Conservation (phyloP, 2,113 vertebrate genomes). For the Globicephala melas region DNA sequence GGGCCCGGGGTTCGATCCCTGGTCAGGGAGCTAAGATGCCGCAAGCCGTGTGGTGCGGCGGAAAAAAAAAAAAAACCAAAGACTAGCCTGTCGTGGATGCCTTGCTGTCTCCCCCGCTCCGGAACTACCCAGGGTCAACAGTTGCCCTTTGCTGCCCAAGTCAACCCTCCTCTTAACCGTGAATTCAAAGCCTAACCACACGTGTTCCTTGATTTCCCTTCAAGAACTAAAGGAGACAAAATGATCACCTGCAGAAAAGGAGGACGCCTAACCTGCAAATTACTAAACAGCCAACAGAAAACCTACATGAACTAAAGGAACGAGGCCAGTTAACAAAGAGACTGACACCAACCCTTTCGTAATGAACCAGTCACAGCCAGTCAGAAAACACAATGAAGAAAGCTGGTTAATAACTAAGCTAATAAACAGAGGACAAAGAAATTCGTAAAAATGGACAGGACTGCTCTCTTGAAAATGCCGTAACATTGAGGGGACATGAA, state of each 20-base stretch:
- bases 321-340: background rate
- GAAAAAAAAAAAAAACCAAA: rapidly evolving
- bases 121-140: background rate
- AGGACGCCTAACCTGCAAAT: background rate
- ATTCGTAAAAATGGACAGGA: background rate
- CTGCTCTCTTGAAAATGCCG: background rate
- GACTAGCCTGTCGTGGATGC: background rate
- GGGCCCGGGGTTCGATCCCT: too few species aligned
- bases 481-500: background rate
- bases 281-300: background rate
- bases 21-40: too few species aligned
- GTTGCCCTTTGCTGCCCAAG: background rate
- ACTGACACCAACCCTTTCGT: background rate
- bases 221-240: background rate
- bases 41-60: too few species aligned
- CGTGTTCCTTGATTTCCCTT: background rate
- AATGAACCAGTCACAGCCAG: background rate
- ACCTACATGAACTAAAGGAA: background rate
- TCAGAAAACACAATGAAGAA: background rate
- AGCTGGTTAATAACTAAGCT: background rate
- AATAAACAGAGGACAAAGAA: background rate
- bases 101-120: background rate
- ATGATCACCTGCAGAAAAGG: background rate
- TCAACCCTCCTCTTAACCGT: background rate
- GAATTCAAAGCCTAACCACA: background rate